Evolutionary conservation across 1,140 invertebrate species (phyloP).

Genomic region (Wiebesia pumilae): DNA sequence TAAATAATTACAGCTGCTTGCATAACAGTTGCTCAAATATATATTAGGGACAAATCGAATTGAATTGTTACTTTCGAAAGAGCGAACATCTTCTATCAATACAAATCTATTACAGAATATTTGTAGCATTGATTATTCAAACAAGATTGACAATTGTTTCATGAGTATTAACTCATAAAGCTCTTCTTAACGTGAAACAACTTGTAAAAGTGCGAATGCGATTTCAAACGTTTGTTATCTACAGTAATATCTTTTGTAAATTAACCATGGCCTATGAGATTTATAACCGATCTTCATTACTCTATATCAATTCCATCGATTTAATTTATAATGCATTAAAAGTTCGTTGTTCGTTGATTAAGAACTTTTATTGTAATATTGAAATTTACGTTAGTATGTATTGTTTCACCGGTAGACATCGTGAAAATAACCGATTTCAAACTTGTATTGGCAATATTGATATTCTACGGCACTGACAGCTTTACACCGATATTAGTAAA

Average conservation of each 20-base stretch:
- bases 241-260: neutral
- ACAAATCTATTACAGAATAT: neutral
- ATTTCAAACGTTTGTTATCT: neutral
- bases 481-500: no score
- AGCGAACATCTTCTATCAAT: neutral
- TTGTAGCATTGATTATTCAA: neutral
- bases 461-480: no score
- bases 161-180: neutral
- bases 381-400: no score
- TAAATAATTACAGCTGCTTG: no score
- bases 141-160: neutral
- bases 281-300: constrained; percentile 1
- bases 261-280: constrained; percentile 11
- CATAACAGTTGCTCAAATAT: neutral
- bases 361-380: no score
- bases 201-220: constrained; percentile 12
- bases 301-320: no score
- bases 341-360: neutral
- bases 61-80: neutral
- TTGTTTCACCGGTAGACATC: no score
- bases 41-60: neutral
- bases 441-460: no score
- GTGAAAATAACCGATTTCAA: no score
- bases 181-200: neutral
- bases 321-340: neutral